Percentiles rank a stretch among this genome's conserved stretches.
These are phyloP conservation scores for Peribatodes rhomboidaria DNA, from an alignment of 2,888 invertebrate species.

Conservation along the genomic window DNA sequence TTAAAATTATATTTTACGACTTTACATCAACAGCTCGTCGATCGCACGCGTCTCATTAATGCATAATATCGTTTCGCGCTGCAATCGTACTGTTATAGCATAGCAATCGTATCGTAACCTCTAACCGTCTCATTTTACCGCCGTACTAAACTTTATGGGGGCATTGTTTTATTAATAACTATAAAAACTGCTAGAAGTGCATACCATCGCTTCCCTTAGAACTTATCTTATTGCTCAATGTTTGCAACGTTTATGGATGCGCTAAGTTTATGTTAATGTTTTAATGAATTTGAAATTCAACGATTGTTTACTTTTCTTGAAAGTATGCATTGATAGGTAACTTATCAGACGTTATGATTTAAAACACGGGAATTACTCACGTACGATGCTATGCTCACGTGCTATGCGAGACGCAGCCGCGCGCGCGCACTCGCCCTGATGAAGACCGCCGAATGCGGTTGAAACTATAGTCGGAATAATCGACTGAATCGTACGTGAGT, in stretches of 20 bases:
- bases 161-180: slow-evolving; percentile 85
- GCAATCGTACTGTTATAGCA: slow-evolving; percentile 6
- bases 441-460: no score
- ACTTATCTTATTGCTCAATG: slow-evolving; percentile 67
- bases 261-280: slow-evolving; percentile 65
- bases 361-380: no score
- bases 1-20: no score
- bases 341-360: no score
- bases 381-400: no score
- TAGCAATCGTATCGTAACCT: slow-evolving; percentile 30
- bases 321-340: background rate
- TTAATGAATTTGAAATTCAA: slow-evolving; percentile 35
- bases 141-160: slow-evolving; percentile 74
- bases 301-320: slow-evolving; percentile 24
- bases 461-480: no score
- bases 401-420: no score
- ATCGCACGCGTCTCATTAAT: background rate
- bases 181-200: slow-evolving; percentile 73
- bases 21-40: no score
- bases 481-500: no score
- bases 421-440: no score
- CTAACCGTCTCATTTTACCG: slow-evolving; percentile 48
- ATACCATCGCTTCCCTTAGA: slow-evolving; percentile 66
- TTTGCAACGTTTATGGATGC: slow-evolving; percentile 66
- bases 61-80: background rate